Evolutionary conservation across 2,888 invertebrate genomes (phyloP).

Genomic region (Sarcophaga variegata): DNA sequence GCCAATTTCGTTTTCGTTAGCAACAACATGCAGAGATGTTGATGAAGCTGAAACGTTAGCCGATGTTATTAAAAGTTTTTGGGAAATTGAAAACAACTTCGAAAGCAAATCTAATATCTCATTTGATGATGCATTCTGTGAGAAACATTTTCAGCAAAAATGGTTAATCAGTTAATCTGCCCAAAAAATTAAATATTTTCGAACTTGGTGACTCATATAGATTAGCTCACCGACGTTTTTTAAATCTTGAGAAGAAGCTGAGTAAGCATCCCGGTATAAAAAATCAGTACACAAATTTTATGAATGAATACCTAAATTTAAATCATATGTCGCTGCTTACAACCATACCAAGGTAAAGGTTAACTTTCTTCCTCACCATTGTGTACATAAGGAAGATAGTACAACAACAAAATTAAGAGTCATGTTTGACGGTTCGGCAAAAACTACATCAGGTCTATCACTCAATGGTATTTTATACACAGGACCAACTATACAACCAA

Average conservation of each 20-base stretch:
- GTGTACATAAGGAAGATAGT: constrained; percentile 19
- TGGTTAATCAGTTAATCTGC: background rate
- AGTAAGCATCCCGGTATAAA: too few relatives aligned
- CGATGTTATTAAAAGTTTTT: constrained; percentile 53
- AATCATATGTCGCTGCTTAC: too few relatives aligned
- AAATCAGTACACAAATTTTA: too few relatives aligned
- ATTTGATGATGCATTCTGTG: background rate
- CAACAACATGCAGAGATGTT: background rate
- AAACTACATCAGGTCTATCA: too few relatives aligned
- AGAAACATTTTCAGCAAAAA: too few relatives aligned
- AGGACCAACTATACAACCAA: too few relatives aligned
- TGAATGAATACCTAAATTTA: too few relatives aligned
- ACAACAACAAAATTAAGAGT: background rate
- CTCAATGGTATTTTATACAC: too few relatives aligned
- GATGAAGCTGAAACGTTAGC: background rate
- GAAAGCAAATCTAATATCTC: background rate
- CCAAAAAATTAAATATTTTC: background rate
- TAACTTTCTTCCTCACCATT: constrained; percentile 43
- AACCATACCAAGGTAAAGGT: too few relatives aligned
- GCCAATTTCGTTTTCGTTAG: constrained; percentile 3
- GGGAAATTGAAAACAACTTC: constrained; percentile 57
- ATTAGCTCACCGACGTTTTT: background rate
- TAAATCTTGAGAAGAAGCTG: too few relatives aligned
- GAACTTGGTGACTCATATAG: background rate
- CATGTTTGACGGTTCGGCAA: too few relatives aligned